Evolutionary conservation across 2,888 invertebrate species (phyloP), one percentile per base, ranked within the genome.

Genomic region (Meiosimyza decipiens): DNA sequence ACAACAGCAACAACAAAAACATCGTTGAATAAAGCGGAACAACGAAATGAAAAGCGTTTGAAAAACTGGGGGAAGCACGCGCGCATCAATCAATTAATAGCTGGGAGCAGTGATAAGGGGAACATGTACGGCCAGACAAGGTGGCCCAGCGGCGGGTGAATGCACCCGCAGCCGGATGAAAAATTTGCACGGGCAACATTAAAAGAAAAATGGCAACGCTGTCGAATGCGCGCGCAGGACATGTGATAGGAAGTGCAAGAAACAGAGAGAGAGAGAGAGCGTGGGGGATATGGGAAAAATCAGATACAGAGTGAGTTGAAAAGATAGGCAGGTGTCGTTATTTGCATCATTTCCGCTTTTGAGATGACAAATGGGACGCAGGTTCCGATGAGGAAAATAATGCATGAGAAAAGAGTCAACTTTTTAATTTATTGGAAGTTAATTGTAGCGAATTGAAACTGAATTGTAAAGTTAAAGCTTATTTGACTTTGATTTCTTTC

Each of bases 261-360:
- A 55, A 18, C 33, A 47, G 16, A 55, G 22, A 71, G 59, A 70
- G 22, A 63, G 66, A 66, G 59, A 16, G 28, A 11, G 40, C 3
- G 47, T 52, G 22, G 50, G 28, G 33, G 54, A 52, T 66, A 7
- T 55, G 49, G 50, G 54, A 59, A 15, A 2, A 64, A 28, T 47
- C 16, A 9, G 18, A 57, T 16, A 28, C 15, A 62, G 40, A 52
- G 18, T 6, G 40, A n/a, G 33, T 28, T 15, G 3, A 11, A 6
- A 54, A 60, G 71, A 52, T 71, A 65, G 62, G 73, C 78, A 83
- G 84, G 83, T 83, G 82, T 80, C 82, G 78, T 80, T 80, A 78
- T 81, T 82, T 82, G 82, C 81, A 82, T 84, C 80, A 84, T 83
- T 82, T 84, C 82, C 83, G 82, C 80, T 82, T 80, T 78, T 40